phyloP scores from a whole-genome alignment of 2,113 vertebrate genomes.

The Brachyhypopomus gauderio region DNA sequence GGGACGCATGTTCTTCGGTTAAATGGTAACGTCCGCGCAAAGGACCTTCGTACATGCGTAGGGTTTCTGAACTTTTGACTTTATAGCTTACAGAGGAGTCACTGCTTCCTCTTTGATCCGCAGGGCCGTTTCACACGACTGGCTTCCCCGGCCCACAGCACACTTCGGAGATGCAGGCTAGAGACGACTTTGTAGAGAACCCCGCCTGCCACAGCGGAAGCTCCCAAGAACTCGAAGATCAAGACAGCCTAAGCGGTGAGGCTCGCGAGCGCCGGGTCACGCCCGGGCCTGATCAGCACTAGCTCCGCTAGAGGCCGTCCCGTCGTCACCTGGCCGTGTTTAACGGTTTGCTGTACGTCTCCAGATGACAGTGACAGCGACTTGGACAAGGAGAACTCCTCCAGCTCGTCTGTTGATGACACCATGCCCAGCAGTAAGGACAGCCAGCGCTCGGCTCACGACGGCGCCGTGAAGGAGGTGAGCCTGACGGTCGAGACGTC shows the following conservation, averaged over 20 bases:
- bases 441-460: slow-evolving; percentile 66
- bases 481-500: slow-evolving; percentile 47
- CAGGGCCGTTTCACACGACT: slow-evolving; percentile 79
- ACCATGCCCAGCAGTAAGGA: slow-evolving; percentile 73
- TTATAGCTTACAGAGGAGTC: background rate
- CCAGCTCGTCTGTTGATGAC: slow-evolving; percentile 76
- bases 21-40: background rate
- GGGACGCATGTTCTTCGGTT: background rate
- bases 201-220: slow-evolving; percentile 76
- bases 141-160: slow-evolving; percentile 73
- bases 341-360: slow-evolving; percentile 48
- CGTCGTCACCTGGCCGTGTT: background rate
- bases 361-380: slow-evolving; percentile 80
- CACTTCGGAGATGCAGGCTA: slow-evolving; percentile 77
- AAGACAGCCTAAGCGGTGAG: slow-evolving; percentile 77
- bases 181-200: slow-evolving; percentile 76
- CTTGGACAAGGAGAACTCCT: slow-evolving; percentile 77
- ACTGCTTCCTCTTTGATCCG: slow-evolving; percentile 23
- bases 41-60: too few relatives aligned
- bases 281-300: background rate
- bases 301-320: background rate
- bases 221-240: slow-evolving; percentile 75
- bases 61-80: too few relatives aligned
- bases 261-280: background rate
- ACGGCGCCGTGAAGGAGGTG: slow-evolving; percentile 78